phyloP scores from a whole-genome alignment of 2,888 invertebrate species.

The Rhagophthalmus giganteus region DNA sequence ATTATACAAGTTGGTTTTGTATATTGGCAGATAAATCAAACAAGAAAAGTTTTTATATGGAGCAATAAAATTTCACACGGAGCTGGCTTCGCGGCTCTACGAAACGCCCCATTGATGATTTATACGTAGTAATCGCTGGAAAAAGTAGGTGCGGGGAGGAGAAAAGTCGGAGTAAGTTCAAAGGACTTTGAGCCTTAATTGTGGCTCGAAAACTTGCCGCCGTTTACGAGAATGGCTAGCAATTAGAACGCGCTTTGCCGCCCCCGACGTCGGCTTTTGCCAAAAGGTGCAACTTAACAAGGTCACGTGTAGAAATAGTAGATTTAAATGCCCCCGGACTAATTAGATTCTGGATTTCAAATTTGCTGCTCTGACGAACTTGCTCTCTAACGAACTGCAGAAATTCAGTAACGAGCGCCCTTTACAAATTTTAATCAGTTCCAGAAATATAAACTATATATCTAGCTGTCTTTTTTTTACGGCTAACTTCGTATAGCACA shows the following conservation, averaged over 20 bases:
- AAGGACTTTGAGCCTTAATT: constrained; percentile 11
- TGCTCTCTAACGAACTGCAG: constrained; percentile 14
- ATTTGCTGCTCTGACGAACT: constrained; percentile 2
- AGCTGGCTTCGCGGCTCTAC: constrained; percentile 31
- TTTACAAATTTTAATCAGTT: constrained; percentile 8
- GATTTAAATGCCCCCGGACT: constrained; percentile 11
- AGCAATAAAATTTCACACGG: constrained; percentile 45
- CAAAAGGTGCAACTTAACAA: constrained; percentile 12
- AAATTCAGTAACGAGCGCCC: constrained; percentile 8
- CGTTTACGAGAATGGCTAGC: constrained; percentile 12
- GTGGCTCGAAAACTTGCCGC: constrained; percentile 4
- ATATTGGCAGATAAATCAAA: constrained; percentile 30
- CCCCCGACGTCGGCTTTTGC: not conserved
- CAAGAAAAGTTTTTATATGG: constrained; percentile 37
- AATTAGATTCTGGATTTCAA: constrained; percentile 19
- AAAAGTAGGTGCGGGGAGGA: constrained; percentile 25
- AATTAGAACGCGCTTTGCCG: constrained; percentile 12
- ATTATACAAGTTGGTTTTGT: constrained; percentile 20
- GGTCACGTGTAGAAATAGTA: constrained; percentile 19
- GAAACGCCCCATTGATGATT: constrained; percentile 30
- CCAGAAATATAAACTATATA: constrained; percentile 8
- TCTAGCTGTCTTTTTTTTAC: too few species aligned
- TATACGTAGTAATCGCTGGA: constrained; percentile 28
- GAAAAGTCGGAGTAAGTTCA: constrained; percentile 7
- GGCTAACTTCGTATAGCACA: too few species aligned